A percentile compares a stretch with the other conserved stretches of the same genome.
Evolutionary conservation across 2,797 vertebrate species (phyloP).

Genomic region (Lerista edwardsae): DNA sequence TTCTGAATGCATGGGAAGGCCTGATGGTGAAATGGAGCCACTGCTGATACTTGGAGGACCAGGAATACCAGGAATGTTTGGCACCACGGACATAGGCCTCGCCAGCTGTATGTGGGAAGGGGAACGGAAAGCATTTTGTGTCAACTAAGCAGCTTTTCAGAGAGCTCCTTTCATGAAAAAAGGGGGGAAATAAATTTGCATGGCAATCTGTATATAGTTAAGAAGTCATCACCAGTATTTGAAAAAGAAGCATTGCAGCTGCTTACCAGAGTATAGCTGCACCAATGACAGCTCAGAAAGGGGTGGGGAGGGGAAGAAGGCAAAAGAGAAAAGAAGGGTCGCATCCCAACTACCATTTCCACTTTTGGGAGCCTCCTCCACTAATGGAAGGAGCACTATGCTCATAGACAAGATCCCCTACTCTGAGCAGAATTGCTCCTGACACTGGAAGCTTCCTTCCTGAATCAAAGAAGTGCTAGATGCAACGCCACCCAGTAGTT

Average conservation of each 20-base stretch:
- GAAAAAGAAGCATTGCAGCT: neutral
- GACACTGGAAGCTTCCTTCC: no score
- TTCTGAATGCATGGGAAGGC: conserved; percentile 89
- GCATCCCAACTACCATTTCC: no score
- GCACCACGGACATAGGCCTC: conserved; percentile 92
- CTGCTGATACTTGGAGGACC: conserved; percentile 92
- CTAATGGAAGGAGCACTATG: neutral
- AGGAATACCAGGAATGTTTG: conserved; percentile 97
- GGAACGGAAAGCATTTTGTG: neutral
- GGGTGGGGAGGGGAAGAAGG: neutral
- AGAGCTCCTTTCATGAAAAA: conserved; percentile 10
- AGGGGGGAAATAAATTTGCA: neutral
- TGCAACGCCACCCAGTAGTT: no score
- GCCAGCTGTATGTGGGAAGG: conserved; percentile 82
- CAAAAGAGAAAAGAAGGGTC: neutral
- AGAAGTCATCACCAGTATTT: neutral
- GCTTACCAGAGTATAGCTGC: neutral
- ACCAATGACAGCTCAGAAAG: neutral
- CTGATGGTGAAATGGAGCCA: conserved; percentile 90
- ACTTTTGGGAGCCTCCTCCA: no score
- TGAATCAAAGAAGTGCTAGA: no score
- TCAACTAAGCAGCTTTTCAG: conserved; percentile 11
- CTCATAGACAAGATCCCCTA: no score
- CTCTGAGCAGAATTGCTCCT: no score
- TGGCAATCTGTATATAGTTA: neutral